phyloP scores from a whole-genome alignment of 2,113 vertebrate species.

The Meleagris gallopavo region DNA sequence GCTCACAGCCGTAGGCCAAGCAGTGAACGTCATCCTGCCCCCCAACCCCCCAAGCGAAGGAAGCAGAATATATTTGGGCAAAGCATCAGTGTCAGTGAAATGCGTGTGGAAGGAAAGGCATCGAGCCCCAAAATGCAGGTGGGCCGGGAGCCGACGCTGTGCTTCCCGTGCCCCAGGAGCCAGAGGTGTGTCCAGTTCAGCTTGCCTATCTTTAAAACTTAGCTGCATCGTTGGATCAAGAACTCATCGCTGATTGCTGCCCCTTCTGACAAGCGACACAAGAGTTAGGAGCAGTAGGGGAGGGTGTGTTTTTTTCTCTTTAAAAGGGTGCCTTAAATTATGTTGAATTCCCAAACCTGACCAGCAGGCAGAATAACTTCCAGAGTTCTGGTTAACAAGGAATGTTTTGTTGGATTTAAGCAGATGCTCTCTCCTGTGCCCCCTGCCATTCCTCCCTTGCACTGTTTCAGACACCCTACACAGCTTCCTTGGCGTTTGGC shows the following conservation, averaged over 20 bases:
- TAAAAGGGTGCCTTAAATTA: slow-evolving; percentile 44
- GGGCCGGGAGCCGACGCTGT: not conserved
- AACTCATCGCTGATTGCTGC: not conserved
- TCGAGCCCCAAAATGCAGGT: not conserved
- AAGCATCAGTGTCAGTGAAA: slow-evolving; percentile 38
- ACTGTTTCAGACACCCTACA: not conserved
- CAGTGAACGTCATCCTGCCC: slow-evolving; percentile 9
- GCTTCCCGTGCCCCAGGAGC: not conserved
- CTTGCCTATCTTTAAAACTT: slow-evolving; percentile 47
- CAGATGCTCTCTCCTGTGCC: not conserved
- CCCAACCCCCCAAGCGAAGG: slow-evolving; percentile 24
- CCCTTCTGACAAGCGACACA: slow-evolving; percentile 21
- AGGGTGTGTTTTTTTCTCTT: not conserved
- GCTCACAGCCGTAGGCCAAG: slow-evolving; percentile 45
- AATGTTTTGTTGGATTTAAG: slow-evolving; percentile 64
- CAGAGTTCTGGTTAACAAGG: slow-evolving; percentile 66
- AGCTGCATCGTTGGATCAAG: not conserved
- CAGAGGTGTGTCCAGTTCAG: not conserved
- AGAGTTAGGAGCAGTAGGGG: not conserved
- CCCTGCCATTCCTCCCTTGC: slow-evolving; percentile 3
- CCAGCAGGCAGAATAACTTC: slow-evolving; percentile 73
- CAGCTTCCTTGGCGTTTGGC: slow-evolving; percentile 41
- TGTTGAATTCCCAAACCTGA: slow-evolving; percentile 66
- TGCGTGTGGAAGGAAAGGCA: not conserved
- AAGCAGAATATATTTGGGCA: slow-evolving; percentile 53